Evolutionary conservation across 2,113 vertebrate genomes (phyloP).

Genomic region (Callipepla californica): DNA sequence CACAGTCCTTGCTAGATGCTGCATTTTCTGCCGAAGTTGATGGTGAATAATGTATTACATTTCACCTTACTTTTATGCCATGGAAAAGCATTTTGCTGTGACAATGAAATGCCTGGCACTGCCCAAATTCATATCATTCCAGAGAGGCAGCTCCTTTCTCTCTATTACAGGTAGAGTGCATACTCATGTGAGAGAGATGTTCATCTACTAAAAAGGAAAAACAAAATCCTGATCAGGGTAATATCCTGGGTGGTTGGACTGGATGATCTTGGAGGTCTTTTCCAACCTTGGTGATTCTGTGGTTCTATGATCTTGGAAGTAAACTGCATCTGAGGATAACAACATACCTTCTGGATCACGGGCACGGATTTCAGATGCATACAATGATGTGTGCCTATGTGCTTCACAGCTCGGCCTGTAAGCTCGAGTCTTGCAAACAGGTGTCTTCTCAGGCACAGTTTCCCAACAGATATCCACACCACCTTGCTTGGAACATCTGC

Average conservation of each 20-base stretch:
- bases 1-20: background rate
- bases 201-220: background rate
- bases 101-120: background rate
- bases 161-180: background rate
- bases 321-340: background rate
- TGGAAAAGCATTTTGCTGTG: background rate
- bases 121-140: background rate
- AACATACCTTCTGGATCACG: background rate
- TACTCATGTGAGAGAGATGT: background rate
- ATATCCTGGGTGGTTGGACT: background rate
- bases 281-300: too few species aligned
- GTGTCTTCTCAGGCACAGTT: rapidly evolving
- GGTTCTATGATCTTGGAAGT: background rate
- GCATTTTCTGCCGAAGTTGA: background rate
- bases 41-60: background rate
- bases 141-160: background rate
- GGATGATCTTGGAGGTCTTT: too few species aligned
- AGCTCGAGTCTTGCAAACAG: background rate
- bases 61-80: background rate
- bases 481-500: rapidly evolving
- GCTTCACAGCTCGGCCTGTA: background rate
- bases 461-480: background rate
- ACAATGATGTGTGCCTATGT: background rate
- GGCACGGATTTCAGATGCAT: background rate
- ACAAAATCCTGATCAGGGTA: background rate